Conservation (phyloP, 2,113 vertebrate species). For the Notothenia rossii region DNA sequence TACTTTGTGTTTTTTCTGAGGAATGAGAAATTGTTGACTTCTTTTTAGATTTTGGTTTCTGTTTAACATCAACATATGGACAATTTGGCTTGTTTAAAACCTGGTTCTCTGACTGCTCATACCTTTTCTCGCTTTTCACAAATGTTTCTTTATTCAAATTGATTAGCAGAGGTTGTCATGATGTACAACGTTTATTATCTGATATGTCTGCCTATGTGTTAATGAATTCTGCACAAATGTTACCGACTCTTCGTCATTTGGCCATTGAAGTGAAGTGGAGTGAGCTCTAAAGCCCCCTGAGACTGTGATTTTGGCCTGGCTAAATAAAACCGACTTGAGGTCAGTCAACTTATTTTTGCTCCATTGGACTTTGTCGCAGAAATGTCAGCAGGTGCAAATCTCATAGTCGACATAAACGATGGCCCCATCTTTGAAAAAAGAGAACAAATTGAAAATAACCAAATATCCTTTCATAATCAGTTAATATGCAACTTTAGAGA, state of each 20-base stretch:
- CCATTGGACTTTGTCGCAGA: too few relatives aligned
- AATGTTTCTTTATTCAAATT: neutral
- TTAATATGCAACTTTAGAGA: neutral
- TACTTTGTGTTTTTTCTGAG: neutral
- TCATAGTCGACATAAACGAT: neutral
- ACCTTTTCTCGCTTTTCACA: neutral
- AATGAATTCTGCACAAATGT: too few relatives aligned
- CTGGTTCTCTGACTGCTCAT: neutral
- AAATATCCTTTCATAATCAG: too few relatives aligned
- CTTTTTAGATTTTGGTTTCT: neutral
- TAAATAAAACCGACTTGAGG: constrained; percentile 10
- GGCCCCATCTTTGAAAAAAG: too few relatives aligned
- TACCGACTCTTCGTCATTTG: neutral
- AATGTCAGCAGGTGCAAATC: neutral
- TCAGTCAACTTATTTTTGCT: neutral
- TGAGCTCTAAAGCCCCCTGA: neutral
- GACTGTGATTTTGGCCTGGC: neutral
- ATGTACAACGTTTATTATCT: too few relatives aligned
- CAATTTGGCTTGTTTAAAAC: neutral
- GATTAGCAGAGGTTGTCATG: neutral
- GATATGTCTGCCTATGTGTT: neutral
- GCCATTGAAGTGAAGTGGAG: neutral
- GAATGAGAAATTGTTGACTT: neutral
- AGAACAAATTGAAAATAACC: too few relatives aligned
- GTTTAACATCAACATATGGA: neutral